phyloP scores from a whole-genome alignment of 2,113 vertebrate species.

The Bombycilla garrulus region DNA sequence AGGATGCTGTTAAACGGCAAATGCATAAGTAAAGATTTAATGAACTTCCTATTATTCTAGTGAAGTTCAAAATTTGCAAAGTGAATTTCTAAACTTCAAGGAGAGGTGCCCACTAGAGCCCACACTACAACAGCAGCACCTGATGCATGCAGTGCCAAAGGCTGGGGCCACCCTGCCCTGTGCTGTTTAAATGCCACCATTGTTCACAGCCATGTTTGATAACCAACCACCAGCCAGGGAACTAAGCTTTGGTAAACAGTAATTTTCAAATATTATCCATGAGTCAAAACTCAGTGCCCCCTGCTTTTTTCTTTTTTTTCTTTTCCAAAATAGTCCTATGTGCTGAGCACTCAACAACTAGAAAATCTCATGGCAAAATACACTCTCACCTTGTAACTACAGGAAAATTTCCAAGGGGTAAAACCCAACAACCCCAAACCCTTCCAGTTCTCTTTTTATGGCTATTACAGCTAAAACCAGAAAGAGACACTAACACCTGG shows the following conservation, averaged over 20 bases:
- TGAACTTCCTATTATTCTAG: not conserved
- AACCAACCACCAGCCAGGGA: not conserved
- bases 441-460: not conserved
- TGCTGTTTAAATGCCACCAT: rapidly evolving
- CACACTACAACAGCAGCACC: not conserved
- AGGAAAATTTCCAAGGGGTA: not conserved
- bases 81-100: not conserved
- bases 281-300: not conserved
- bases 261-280: not conserved
- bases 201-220: not conserved
- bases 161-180: not conserved
- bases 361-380: not conserved
- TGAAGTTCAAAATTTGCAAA: not conserved
- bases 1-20: not conserved
- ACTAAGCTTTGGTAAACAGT: not conserved
- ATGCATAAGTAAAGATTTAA: not conserved
- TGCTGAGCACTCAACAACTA: not conserved
- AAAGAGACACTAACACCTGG: not conserved
- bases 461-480: not conserved
- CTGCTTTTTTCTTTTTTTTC: not conserved
- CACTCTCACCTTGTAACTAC: not conserved
- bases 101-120: not conserved
- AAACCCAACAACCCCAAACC: rapidly evolving
- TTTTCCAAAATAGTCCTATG: not conserved
- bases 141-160: not conserved